These are phyloP conservation scores for Epiperipatus broadwayi DNA, from an alignment of 2,888 invertebrate genomes.

Conservation along the genomic window DNA sequence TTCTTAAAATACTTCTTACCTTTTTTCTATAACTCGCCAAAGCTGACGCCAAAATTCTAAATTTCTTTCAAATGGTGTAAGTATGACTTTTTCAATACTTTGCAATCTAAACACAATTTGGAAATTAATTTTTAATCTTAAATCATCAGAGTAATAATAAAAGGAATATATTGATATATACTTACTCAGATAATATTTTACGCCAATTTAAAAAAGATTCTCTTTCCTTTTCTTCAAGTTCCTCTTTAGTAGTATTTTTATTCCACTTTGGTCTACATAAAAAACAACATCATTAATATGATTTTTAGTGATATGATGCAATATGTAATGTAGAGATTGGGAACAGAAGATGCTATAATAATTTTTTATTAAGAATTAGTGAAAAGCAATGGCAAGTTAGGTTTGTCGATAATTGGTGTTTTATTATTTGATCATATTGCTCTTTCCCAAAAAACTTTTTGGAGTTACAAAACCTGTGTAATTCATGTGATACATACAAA, in stretches of 20 bases:
- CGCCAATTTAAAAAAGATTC: slow-evolving; percentile 79
- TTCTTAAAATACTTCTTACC: slow-evolving; percentile 22
- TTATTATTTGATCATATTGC: too few species aligned
- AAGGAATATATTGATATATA: not conserved
- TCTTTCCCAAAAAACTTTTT: too few species aligned
- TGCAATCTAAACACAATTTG: slow-evolving; percentile 33
- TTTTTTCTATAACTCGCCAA: slow-evolving; percentile 91
- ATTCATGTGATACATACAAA: too few species aligned
- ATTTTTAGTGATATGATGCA: slow-evolving; percentile 7
- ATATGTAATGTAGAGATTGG: slow-evolving; percentile 14
- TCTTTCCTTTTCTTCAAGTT: slow-evolving; percentile 56
- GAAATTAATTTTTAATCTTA: not conserved
- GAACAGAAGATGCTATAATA: too few species aligned
- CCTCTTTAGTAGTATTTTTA: slow-evolving; percentile 49
- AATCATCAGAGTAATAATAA: not conserved
- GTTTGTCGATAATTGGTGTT: too few species aligned
- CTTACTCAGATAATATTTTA: slow-evolving; percentile 45
- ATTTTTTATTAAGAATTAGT: too few species aligned
- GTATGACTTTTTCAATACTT: slow-evolving; percentile 51
- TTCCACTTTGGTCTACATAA: slow-evolving; percentile 55
- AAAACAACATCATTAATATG: slow-evolving; percentile 12
- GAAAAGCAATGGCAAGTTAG: too few species aligned
- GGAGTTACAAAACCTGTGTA: too few species aligned
- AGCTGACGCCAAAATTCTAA: slow-evolving; percentile 94
- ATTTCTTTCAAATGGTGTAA: slow-evolving; percentile 96